These are phyloP conservation scores for Botrylloides violaceus DNA, from an alignment of 23 tunicate genomes.

Conservation along the genomic window DNA sequence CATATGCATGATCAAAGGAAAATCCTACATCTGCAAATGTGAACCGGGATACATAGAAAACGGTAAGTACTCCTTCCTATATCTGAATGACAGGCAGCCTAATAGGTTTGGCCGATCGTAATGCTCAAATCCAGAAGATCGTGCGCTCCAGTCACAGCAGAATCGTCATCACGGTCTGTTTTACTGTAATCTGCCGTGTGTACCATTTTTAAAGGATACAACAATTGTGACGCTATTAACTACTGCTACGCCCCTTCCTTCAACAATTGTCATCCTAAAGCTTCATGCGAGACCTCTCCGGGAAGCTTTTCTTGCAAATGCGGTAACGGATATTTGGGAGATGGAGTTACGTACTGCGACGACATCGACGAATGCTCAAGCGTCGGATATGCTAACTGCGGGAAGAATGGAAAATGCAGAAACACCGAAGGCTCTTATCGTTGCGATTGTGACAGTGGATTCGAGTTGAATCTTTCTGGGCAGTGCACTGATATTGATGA, in stretches of 20 bases:
- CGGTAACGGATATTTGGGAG: slow-evolving; percentile 6
- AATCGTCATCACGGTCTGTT: too few relatives aligned
- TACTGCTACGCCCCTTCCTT: not conserved
- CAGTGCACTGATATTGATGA: slow-evolving; percentile 12
- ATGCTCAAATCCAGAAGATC: too few relatives aligned
- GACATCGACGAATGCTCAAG: slow-evolving; percentile 40
- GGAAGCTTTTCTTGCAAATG: slow-evolving; percentile 27
- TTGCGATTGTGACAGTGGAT: slow-evolving; percentile 30
- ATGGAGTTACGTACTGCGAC: slow-evolving; percentile 24
- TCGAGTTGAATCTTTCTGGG: not conserved
- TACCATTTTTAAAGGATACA: slow-evolving; percentile 5
- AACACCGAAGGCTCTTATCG: slow-evolving; percentile 28
- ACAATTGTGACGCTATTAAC: slow-evolving; percentile 12
- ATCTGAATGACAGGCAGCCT: too few relatives aligned
- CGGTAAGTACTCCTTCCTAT: not conserved
- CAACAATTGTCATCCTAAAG: slow-evolving; percentile 13
- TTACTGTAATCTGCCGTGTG: too few relatives aligned
- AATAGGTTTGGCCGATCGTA: too few relatives aligned
- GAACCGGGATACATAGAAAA: not conserved
- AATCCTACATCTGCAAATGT: slow-evolving; percentile 7
- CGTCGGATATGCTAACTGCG: not conserved
- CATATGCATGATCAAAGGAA: not conserved
- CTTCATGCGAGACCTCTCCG: not conserved
- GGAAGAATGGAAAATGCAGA: slow-evolving; percentile 14
- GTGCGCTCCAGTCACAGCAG: too few relatives aligned